Evolutionary conservation across 2,888 invertebrate genomes (phyloP).

Genomic region (Pseudococcus longispinus): DNA sequence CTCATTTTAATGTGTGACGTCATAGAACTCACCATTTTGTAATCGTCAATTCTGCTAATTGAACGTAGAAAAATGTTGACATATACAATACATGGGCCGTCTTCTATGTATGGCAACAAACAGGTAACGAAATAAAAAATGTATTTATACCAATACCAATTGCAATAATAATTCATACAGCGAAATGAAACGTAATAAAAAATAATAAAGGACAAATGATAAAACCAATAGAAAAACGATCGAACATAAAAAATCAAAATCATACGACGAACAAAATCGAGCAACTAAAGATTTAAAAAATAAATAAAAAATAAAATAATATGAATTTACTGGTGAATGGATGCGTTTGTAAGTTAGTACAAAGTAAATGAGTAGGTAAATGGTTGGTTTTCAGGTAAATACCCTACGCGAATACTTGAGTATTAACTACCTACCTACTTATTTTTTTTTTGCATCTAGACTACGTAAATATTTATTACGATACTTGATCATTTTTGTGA

Average conservation of each 20-base stretch:
- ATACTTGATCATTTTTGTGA: no score
- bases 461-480: background rate
- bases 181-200: conserved; percentile 1
- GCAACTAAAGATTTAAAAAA: background rate
- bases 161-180: conserved; percentile 46
- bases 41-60: conserved; percentile 99
- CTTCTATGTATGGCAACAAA: conserved; percentile 55
- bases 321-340: background rate
- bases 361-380: conserved; percentile 1
- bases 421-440: background rate
- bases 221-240: background rate
- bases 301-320: background rate
- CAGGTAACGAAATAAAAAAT: conserved; percentile 54
- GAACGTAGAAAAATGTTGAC: conserved; percentile 97
- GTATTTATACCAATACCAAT: conserved; percentile 40
- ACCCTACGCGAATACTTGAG: background rate
- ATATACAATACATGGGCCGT: conserved; percentile 77
- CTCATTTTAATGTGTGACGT: conserved; percentile 56
- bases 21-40: conserved; percentile 92
- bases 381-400: background rate
- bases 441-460: background rate
- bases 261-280: background rate
- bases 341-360: background rate
- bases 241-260: background rate
- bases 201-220: background rate